Percentiles rank a stretch among this genome's conserved stretches.
phyloP scores from a whole-genome alignment of 1,140 invertebrate genomes.

The Cherax quadricarinatus region DNA sequence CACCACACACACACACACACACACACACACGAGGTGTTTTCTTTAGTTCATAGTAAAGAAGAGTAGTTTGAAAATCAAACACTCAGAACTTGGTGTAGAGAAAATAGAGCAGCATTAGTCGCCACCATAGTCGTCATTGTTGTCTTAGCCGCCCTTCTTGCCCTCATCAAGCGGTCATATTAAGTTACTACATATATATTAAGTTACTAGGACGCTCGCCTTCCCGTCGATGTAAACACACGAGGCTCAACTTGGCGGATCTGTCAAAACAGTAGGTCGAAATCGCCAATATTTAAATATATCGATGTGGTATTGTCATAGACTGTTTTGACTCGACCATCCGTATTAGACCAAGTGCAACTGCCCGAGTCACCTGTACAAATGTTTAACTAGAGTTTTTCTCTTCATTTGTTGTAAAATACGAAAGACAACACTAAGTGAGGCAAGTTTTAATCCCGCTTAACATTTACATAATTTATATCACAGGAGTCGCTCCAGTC shows the following conservation, averaged over 20 bases:
- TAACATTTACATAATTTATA: neutral
- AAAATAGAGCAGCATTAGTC: too few species aligned
- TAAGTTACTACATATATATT: too few species aligned
- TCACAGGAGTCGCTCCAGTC: neutral
- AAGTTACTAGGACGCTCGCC: too few species aligned
- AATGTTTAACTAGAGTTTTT: neutral
- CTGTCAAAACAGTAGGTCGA: neutral
- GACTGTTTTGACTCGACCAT: neutral
- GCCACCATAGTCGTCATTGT: too few species aligned
- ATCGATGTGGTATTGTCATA: neutral
- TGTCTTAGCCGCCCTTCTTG: too few species aligned
- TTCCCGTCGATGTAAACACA: neutral
- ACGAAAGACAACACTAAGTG: neutral
- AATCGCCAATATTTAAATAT: neutral
- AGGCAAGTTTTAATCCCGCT: neutral
- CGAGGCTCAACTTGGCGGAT: neutral
- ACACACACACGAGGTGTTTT: too few species aligned
- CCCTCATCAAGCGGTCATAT: too few species aligned
- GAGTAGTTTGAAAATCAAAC: too few species aligned
- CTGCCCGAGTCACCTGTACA: neutral
- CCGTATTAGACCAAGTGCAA: neutral
- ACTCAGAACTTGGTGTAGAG: too few species aligned
- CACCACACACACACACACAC: too few species aligned
- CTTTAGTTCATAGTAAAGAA: too few species aligned
- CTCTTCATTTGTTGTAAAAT: neutral